These are phyloP conservation scores for Cathartes aura DNA, from an alignment of 2,113 vertebrate species.

Conservation along the genomic window DNA sequence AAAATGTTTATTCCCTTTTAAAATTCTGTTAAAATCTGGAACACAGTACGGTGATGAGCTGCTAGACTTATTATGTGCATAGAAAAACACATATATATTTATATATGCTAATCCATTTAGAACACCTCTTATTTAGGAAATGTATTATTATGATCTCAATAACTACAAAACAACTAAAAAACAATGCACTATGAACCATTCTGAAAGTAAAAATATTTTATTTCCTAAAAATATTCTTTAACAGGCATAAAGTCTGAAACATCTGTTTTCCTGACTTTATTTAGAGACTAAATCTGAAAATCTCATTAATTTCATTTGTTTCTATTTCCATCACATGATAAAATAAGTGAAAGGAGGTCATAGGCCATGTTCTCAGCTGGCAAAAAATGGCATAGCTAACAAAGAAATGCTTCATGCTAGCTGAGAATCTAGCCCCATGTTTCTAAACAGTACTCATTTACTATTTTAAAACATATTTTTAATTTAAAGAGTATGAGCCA, in stretches of 20 bases:
- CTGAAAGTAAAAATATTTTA: neutral
- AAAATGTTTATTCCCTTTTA: neutral
- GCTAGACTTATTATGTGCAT: neutral
- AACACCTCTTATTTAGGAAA: neutral
- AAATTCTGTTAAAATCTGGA: neutral
- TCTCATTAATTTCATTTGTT: neutral
- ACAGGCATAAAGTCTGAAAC: neutral
- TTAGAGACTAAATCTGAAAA: neutral
- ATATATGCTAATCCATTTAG: constrained; percentile 19
- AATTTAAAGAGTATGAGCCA: neutral
- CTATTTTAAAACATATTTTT: neutral
- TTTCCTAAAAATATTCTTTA: neutral
- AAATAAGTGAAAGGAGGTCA: neutral
- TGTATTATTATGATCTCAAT: neutral
- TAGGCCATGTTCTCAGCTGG: neutral
- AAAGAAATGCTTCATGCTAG: neutral
- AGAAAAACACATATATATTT: neutral
- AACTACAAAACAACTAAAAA: neutral
- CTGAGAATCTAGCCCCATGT: neutral
- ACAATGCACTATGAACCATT: neutral
- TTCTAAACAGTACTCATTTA: neutral
- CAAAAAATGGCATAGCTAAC: neutral
- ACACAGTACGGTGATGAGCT: neutral
- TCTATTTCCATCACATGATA: neutral
- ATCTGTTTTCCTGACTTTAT: neutral